Conservation (phyloP, 2,113 vertebrate genomes). For the Sapayoa aenigma region DNA sequence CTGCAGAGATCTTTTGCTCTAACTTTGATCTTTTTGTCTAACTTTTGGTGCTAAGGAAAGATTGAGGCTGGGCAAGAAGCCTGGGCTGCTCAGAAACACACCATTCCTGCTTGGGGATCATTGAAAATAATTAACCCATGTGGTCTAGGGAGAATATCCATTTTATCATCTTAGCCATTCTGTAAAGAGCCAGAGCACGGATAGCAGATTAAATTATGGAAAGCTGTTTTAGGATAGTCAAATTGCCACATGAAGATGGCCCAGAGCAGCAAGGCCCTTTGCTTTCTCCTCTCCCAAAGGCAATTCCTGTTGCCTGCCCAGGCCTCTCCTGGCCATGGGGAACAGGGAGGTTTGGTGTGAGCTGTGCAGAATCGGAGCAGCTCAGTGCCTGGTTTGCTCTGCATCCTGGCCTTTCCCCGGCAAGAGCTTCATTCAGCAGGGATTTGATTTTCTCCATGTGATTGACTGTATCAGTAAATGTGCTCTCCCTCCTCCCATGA, state of each 20-base stretch:
- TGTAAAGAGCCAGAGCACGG: rapidly evolving
- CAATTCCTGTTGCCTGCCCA: not conserved
- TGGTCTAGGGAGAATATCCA: not conserved
- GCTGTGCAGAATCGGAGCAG: not conserved
- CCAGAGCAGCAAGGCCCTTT: not conserved
- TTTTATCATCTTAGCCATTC: not conserved
- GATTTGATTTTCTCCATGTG: not conserved
- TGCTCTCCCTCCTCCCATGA: not conserved
- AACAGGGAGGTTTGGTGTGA: not conserved
- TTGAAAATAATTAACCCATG: rapidly evolving
- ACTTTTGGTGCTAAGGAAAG: not conserved
- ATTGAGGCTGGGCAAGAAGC: not conserved
- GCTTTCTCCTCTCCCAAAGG: not conserved
- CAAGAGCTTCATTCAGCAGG: not conserved
- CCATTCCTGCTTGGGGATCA: not conserved
- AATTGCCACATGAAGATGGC: not conserved
- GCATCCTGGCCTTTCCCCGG: not conserved
- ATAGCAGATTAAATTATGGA: not conserved
- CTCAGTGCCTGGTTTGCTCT: not conserved
- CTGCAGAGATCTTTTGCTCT: not conserved
- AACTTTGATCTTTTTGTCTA: not conserved
- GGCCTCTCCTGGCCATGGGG: rapidly evolving
- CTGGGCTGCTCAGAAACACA: not conserved
- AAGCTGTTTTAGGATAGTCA: not conserved
- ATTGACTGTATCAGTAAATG: not conserved